Evolutionary conservation across 2,888 invertebrate species (phyloP), one percentile per base, ranked within the genome.

Genomic region (Pseudococcus jackbeardsleyi): DNA sequence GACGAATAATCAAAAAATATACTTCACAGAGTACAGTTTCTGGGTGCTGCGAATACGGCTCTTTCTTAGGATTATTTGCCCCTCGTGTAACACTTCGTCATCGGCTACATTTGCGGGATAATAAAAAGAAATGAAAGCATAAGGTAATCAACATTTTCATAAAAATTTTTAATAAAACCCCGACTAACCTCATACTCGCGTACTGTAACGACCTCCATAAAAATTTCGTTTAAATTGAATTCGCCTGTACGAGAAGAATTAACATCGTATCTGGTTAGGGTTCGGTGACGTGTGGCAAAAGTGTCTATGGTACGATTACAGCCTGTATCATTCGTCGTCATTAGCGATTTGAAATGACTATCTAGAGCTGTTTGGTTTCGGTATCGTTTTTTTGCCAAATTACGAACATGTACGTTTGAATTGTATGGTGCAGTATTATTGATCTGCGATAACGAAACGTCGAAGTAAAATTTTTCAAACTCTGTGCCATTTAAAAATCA

Each of bases 111-210:
- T 79, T 79, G 72, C 33, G n/a, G 42, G 79, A n/a, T 79, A 79
- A 79, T 79, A 42, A 79, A 79, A 79, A 79, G 79, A 79, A 79
- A 79, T 79, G 42, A 79, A 79, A 42, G 42, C 79, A 42, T 42
- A 42, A 39, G 79, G 79, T 46, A 79, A 79, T 79, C 79, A 79
- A 42, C 79, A 79, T 79, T 79, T 79, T 79, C 79, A 79, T 79
- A 33, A 79, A 79, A 79, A 79, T 79, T 79, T 79, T 79, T 79
- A 79, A 79, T 79, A 79, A 79, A 79, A 79, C 42, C 42, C n/a
- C 79, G 15, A 42, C 26, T 3, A 33, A 33, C 26, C 26, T 33
- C 26, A 33, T 33, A 33, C 26, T 33, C 26, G 26, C 79, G 79
- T 15, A 33, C 5, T 64, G 33, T 72, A 79, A 79, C 42, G 79